Conservation (phyloP, 2,797 vertebrate species). For the Tiaroga cobitis region DNA sequence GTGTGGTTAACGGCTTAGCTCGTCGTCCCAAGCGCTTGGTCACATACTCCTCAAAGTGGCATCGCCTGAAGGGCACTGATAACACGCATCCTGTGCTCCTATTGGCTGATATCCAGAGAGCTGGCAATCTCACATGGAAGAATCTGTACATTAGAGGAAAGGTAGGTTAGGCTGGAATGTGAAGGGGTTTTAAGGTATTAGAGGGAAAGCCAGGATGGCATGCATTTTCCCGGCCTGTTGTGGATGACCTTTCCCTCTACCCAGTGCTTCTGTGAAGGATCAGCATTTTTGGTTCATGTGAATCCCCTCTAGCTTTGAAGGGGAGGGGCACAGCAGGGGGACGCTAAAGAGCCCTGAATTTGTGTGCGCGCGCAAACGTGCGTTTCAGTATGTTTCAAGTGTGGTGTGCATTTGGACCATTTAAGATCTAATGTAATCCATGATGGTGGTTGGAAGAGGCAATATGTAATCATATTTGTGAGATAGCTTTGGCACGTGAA, state of each 20-base stretch:
- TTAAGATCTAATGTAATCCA: constrained; percentile 47
- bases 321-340: constrained; percentile 57
- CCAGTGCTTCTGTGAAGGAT: constrained; percentile 61
- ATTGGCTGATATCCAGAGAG: constrained; percentile 63
- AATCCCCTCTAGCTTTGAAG: constrained; percentile 55
- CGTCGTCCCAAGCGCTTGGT: constrained; percentile 13
- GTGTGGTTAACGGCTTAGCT: constrained; percentile 53
- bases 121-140: constrained; percentile 40
- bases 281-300: constrained; percentile 60
- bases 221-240: constrained; percentile 62
- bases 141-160: constrained; percentile 63
- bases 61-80: constrained; percentile 74
- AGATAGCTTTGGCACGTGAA: constrained; percentile 38
- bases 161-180: constrained; percentile 63
- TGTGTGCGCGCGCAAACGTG: constrained; percentile 6
- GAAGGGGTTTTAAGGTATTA: constrained; percentile 70
- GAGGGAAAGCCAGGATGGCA: constrained; percentile 66
- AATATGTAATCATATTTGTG: constrained; percentile 51
- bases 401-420: constrained; percentile 33
- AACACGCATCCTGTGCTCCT: constrained; percentile 61
- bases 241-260: constrained; percentile 69
- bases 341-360: constrained; percentile 42
- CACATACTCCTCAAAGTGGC: constrained; percentile 62
- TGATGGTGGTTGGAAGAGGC: constrained; percentile 15
- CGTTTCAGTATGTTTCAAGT: constrained; percentile 22